These are phyloP conservation scores for Hyperopisus bebe DNA, from an alignment of 2,113 vertebrate species.

Conservation along the genomic window DNA sequence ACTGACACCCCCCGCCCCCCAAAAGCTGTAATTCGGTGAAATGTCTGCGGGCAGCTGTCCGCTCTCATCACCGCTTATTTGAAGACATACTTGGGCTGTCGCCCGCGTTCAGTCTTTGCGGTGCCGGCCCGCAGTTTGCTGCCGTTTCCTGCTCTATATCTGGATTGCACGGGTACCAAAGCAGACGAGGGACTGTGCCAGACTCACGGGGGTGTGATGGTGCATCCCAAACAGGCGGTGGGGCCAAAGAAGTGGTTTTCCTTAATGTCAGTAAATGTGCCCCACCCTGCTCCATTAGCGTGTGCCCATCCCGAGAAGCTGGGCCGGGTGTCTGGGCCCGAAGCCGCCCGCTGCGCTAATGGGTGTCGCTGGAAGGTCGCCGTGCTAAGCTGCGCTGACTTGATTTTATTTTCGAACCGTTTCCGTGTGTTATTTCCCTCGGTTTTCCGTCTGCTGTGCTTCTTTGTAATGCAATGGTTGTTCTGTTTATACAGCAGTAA, in stretches of 20 bases:
- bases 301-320: neutral
- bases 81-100: neutral
- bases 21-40: neutral
- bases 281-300: neutral
- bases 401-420: neutral
- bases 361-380: neutral
- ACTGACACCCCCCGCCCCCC: neutral
- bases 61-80: slow-evolving; percentile 8
- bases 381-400: neutral
- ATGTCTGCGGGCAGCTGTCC: slow-evolving; percentile 18
- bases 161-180: neutral
- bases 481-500: neutral
- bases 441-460: neutral
- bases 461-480: neutral
- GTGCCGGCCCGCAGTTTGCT: neutral
- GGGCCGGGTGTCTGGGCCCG: neutral
- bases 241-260: neutral
- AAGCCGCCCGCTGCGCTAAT: neutral
- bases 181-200: neutral
- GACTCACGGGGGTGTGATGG: neutral
- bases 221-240: neutral
- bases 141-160: neutral
- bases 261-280: neutral
- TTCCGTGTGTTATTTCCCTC: neutral
- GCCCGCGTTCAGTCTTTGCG: neutral